Evolutionary conservation across 2,888 invertebrate species (phyloP), one percentile per base, ranked within the genome.

Genomic region (Ormyrus rosae): DNA sequence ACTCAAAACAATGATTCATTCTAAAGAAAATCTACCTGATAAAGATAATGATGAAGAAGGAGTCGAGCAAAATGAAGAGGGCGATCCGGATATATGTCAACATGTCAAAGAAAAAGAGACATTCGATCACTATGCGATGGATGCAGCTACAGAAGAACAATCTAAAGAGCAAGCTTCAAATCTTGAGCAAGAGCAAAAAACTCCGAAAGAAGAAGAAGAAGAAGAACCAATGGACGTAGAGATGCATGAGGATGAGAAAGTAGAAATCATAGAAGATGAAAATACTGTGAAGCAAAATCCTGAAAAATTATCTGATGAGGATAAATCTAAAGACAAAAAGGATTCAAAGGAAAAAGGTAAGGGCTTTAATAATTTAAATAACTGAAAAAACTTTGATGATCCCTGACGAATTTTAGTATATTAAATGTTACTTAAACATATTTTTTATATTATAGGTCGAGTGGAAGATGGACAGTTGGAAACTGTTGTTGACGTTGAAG

Each of bases 121-220:
- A 80, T 93, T 93, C 83, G 95, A 96, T 87, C 92, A 95, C 76
- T 95, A 96, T 88, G 94, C 94, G 84, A 89, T 95, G 83, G 96
- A 96, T 85, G 94, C 94, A 70, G 96, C 96, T 0, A 96, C 96
- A 0, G 94, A 96, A 89, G 97, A 98, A 84, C 97, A 98, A 91
- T 95, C 56, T 93, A 95, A 84, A 91, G 93, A 95, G 84, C 93
- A 94, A 60, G 88, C 94, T 6, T 93, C 93, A n/a, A 93, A 94
- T 80, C 92, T 93, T 61, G 93, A 94, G 46, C 93, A 94, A 63
- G 92, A 93, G 77, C 92, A 93, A 78, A 92, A 94, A 56, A 92
- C 92, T 5, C 13, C 72, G 0, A 82, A 86, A 72, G 86, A 92
- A 7, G 92, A 86, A 72, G 86, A 92, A 7, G 92, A 92, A 11